Evolutionary conservation across 2,888 invertebrate species (phyloP).

Genomic region (Trachelus stipa): DNA sequence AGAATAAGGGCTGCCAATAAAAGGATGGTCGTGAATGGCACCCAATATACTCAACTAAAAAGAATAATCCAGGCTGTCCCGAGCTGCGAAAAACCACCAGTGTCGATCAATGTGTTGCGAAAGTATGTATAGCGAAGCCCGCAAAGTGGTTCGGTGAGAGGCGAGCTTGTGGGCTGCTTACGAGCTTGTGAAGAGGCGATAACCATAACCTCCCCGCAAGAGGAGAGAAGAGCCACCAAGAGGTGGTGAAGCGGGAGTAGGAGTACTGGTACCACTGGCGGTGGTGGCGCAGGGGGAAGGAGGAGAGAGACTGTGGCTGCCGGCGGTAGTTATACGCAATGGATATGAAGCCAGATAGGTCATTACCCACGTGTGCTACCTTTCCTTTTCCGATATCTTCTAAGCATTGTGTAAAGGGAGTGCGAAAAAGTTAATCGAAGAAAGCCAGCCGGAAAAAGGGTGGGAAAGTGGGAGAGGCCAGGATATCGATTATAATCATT

Average conservation of each 20-base stretch:
- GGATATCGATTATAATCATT: constrained; percentile 63
- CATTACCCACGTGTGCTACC: constrained; percentile 29
- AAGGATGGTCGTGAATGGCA: background rate
- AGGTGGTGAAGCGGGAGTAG: background rate
- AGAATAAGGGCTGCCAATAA: background rate
- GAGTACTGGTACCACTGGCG: background rate
- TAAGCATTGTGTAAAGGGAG: background rate
- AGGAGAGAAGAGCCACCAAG: background rate
- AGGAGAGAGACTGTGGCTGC: constrained; percentile 3
- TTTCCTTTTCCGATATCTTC: constrained; percentile 11
- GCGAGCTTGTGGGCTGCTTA: constrained; percentile 58
- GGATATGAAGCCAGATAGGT: constrained; percentile 17
- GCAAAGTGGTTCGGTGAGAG: constrained; percentile 50
- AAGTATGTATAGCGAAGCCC: constrained; percentile 46
- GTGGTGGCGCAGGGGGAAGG: constrained; percentile 1
- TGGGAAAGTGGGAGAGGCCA: constrained; percentile 29
- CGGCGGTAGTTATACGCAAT: background rate
- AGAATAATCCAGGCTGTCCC: background rate
- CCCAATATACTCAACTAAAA: background rate
- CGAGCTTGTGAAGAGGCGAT: constrained; percentile 63
- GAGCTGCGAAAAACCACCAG: background rate
- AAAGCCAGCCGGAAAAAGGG: constrained; percentile 4
- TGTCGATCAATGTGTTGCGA: constrained; percentile 45
- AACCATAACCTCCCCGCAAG: constrained; percentile 53
- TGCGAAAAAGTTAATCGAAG: background rate